Conservation (phyloP, 2,797 vertebrate genomes). For the Phoxinus dragarum region DNA sequence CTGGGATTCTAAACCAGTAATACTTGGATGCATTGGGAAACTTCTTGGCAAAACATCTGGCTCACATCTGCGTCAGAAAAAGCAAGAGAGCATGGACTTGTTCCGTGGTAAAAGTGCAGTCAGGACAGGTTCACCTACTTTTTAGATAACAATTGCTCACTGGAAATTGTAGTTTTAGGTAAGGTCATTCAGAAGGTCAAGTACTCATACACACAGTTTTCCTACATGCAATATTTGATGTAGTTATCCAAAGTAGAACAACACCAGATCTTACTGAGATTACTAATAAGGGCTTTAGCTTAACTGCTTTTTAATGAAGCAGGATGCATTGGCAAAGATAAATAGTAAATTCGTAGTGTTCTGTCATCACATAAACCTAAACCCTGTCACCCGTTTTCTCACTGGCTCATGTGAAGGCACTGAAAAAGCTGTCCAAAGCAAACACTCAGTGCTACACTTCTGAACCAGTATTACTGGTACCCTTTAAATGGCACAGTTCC, state of each 20-base stretch:
- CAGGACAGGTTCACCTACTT: slow-evolving; percentile 59
- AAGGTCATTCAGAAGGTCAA: slow-evolving; percentile 24
- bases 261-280: slow-evolving; percentile 16
- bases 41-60: slow-evolving; percentile 62
- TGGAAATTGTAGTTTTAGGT: slow-evolving; percentile 3
- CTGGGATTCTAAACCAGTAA: slow-evolving; percentile 36
- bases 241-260: slow-evolving; percentile 7
- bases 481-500: slow-evolving; percentile 58
- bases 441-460: slow-evolving; percentile 27
- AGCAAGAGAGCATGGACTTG: slow-evolving; percentile 38
- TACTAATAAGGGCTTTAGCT: slow-evolving; percentile 16
- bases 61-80: slow-evolving; percentile 50
- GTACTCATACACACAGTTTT: background rate
- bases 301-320: slow-evolving; percentile 43
- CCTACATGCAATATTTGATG: background rate
- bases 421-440: slow-evolving; percentile 38
- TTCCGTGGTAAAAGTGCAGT: slow-evolving; percentile 30
- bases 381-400: slow-evolving; percentile 11
- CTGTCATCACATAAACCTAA: slow-evolving; percentile 16
- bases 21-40: slow-evolving; percentile 49
- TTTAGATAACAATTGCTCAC: slow-evolving; percentile 28
- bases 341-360: slow-evolving; percentile 28
- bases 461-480: slow-evolving; percentile 22
- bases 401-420: slow-evolving; percentile 49
- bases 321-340: slow-evolving; percentile 33